These are phyloP conservation scores for Ennomos erosarius DNA, from an alignment of 2,888 invertebrate species.

Conservation along the genomic window DNA sequence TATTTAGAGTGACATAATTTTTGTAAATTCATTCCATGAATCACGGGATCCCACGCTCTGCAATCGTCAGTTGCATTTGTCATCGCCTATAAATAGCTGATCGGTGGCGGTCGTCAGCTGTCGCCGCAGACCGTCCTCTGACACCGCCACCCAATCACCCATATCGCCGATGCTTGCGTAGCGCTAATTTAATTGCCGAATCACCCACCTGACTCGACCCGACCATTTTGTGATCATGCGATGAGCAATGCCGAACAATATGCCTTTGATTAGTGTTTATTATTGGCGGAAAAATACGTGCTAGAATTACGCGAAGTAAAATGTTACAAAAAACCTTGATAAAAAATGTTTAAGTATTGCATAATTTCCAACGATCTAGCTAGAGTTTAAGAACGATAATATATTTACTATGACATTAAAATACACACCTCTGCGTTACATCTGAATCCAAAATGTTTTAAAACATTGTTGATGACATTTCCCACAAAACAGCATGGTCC, in stretches of 20 bases:
- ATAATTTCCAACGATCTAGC: no score
- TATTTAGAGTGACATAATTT: no score
- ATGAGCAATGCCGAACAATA: constrained; percentile 33
- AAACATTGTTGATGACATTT: constrained; percentile 5
- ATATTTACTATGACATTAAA: no score
- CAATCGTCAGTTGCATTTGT: constrained; percentile 27
- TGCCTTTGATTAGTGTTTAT: constrained; percentile 23
- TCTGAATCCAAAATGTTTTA: no score
- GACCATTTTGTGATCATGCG: constrained; percentile 24
- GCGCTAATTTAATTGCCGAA: constrained; percentile 40
- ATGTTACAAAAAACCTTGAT: neutral
- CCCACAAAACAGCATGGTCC: neutral
- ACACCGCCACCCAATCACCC: neutral
- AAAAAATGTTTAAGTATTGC: no score
- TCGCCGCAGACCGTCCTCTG: constrained; percentile 29
- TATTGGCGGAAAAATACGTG: constrained; percentile 14
- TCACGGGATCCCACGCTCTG: constrained; percentile 39
- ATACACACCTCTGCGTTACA: no score
- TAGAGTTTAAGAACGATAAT: no score
- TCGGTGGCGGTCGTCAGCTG: constrained; percentile 29
- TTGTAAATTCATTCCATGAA: constrained; percentile 15
- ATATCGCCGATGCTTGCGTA: neutral
- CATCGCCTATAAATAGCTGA: constrained; percentile 40
- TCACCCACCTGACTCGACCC: constrained; percentile 28
- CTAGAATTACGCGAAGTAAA: neutral